These are phyloP conservation scores for Luperina nickerlii DNA, from an alignment of 2,888 invertebrate genomes.

Conservation along the genomic window DNA sequence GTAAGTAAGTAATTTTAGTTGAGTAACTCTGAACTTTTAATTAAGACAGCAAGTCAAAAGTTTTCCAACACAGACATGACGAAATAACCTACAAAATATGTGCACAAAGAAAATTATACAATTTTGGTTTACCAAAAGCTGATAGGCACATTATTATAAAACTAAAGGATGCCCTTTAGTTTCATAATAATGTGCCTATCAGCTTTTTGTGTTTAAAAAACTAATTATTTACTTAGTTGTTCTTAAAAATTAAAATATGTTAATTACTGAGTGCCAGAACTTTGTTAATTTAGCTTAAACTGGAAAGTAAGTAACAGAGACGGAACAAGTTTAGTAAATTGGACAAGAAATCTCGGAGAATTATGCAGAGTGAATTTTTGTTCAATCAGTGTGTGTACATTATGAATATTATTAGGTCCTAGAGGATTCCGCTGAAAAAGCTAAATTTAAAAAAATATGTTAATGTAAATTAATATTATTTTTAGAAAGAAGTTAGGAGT, in stretches of 20 bases:
- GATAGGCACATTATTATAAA: no score
- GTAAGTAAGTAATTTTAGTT: not conserved
- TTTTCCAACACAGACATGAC: not conserved
- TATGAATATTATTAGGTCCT: not conserved
- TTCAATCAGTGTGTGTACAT: no score
- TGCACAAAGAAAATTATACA: conserved; percentile 5
- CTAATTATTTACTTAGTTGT: not conserved
- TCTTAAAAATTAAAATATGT: not conserved
- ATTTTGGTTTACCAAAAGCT: no score
- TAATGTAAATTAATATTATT: not conserved
- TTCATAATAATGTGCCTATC: not conserved
- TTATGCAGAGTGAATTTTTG: not conserved
- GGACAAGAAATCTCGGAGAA: not conserved
- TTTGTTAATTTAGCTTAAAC: conserved; percentile 30
- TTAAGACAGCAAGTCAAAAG: conserved; percentile 7
- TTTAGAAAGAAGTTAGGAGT: not conserved
- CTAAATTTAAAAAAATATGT: no score
- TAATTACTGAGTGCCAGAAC: conserved; percentile 2
- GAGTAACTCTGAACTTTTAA: conserved; percentile 10
- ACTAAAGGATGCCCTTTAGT: not conserved
- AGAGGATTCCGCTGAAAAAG: no score
- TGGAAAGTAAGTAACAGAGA: conserved; percentile 9
- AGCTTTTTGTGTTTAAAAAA: not conserved
- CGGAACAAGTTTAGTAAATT: not conserved
- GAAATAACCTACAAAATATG: not conserved